Conservation (phyloP, 2,113 vertebrate genomes). For the Notothenia coriiceps region DNA sequence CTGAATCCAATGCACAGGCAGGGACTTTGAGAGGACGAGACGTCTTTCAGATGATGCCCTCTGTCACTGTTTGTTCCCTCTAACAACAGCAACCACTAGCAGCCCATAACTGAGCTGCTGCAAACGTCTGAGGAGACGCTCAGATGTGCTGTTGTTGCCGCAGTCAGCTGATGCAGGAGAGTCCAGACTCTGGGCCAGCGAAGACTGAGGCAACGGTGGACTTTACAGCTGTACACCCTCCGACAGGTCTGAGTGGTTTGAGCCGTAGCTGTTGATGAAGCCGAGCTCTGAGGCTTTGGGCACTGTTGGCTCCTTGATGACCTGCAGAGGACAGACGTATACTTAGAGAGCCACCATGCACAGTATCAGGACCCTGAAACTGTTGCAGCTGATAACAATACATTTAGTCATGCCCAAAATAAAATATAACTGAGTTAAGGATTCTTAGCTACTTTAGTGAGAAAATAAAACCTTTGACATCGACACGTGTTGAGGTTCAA, state of each 20-base stretch:
- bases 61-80: slow-evolving; percentile 3
- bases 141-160: slow-evolving; percentile 3
- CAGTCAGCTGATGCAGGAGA: slow-evolving; percentile 12
- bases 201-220: not conserved
- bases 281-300: slow-evolving; percentile 75
- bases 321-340: slow-evolving; percentile 51
- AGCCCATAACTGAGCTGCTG: slow-evolving; percentile 13
- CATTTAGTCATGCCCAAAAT: no score
- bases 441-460: no score
- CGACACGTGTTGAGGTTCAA: not conserved
- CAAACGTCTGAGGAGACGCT: slow-evolving; percentile 29
- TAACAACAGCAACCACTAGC: not conserved
- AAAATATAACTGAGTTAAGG: no score
- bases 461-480: no score
- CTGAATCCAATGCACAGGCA: not conserved
- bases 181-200: not conserved
- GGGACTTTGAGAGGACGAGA: not conserved
- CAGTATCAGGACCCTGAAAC: not conserved
- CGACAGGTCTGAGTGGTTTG: slow-evolving; percentile 85
- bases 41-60: not conserved
- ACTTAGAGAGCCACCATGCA: not conserved
- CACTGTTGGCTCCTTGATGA: slow-evolving; percentile 62
- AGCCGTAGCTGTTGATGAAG: slow-evolving; percentile 79
- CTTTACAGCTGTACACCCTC: slow-evolving; percentile 83
- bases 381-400: no score